Evolutionary conservation across 2,888 invertebrate species (phyloP).

Genomic region (Atethmia centrago): DNA sequence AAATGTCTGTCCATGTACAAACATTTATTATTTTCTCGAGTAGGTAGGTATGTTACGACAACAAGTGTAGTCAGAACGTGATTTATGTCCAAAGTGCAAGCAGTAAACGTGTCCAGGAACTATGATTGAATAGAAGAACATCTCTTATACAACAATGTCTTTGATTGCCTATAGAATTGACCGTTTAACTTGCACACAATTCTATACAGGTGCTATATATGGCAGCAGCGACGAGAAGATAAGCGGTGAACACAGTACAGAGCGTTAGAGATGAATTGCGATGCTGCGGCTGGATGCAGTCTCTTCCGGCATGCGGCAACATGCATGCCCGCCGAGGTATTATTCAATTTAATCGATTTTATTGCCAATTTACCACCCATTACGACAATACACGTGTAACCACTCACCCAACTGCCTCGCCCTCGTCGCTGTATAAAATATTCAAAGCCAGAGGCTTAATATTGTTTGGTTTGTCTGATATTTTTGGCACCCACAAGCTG

Average conservation of each 20-base stretch:
- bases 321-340: conserved; percentile 25
- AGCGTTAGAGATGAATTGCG: conserved; percentile 40
- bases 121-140: conserved; percentile 29
- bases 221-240: conserved; percentile 43
- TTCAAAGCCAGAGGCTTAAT: conserved; percentile 94
- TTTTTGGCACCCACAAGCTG: conserved; percentile 95
- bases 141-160: conserved; percentile 31
- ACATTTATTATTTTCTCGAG: neutral
- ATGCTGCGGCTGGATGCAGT: conserved; percentile 29
- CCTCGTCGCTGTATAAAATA: conserved; percentile 92
- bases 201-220: conserved; percentile 29
- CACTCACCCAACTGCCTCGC: conserved; percentile 90
- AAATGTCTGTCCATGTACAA: neutral
- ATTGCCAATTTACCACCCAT: conserved; percentile 21
- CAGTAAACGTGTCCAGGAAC: conserved; percentile 22
- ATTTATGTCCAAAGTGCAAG: conserved; percentile 28
- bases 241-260: conserved; percentile 38
- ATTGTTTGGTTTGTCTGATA: conserved; percentile 97
- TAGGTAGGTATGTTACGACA: conserved; percentile 1
- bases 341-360: conserved; percentile 52
- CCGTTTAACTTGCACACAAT: conserved; percentile 39
- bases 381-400: conserved; percentile 11
- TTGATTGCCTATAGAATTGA: conserved; percentile 35
- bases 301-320: conserved; percentile 43
- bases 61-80: conserved; percentile 19